phyloP scores from a whole-genome alignment of 2,113 vertebrate genomes.

The Chaenogobius annularis region DNA sequence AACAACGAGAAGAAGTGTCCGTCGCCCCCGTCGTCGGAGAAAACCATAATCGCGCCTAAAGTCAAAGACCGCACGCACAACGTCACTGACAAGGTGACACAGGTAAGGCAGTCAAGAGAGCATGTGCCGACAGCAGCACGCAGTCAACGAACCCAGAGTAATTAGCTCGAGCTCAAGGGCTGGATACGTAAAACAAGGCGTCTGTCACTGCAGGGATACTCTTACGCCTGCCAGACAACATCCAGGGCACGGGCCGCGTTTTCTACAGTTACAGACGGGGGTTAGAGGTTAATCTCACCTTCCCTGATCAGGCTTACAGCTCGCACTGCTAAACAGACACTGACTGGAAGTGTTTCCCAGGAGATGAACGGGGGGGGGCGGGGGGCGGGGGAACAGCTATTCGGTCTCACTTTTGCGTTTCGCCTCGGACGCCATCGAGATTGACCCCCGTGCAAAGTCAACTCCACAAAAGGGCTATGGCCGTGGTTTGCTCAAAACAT shows the following conservation, averaged over 20 bases:
- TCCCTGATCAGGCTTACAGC: conserved; percentile 13
- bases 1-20: conserved; percentile 93
- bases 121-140: not conserved
- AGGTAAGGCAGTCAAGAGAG: conserved; percentile 78
- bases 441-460: conserved; percentile 28
- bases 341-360: conserved; percentile 19
- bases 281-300: conserved; percentile 52
- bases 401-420: conserved; percentile 49
- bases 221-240: conserved; percentile 46
- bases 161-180: conserved; percentile 43
- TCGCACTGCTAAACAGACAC: not conserved
- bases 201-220: conserved; percentile 45
- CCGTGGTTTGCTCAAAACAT: too few relatives aligned
- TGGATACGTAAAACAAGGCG: conserved; percentile 38
- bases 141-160: conserved; percentile 17
- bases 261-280: conserved; percentile 54
- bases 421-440: conserved; percentile 23
- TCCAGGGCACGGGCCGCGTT: conserved; percentile 15
- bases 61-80: conserved; percentile 98
- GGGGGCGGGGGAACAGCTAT: conserved; percentile 37
- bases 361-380: not conserved
- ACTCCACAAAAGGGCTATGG: conserved; percentile 6
- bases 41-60: conserved; percentile 97
- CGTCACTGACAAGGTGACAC: conserved; percentile 97
- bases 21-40: conserved; percentile 93